Base-by-base conservation (phyloP, 2,113 vertebrate genomes). In the Pluvianellus socialis region DNA sequence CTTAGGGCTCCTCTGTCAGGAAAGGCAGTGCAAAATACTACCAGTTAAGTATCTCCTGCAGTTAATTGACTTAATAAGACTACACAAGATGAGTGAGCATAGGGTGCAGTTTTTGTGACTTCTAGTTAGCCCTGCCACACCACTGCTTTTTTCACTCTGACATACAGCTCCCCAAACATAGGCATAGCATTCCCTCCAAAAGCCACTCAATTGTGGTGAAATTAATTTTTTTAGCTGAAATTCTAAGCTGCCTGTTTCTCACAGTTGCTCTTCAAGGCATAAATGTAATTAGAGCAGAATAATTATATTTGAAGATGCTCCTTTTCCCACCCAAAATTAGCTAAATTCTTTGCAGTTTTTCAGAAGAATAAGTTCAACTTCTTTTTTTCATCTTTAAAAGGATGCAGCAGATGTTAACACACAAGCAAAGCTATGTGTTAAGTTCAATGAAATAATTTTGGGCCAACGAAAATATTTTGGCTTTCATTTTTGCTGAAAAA, bases 401-500 rank as follows among this genome's bases (percentile, higher is more conserved):
- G 66, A 85, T 79, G 40, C 52, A 85, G 62, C 77, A 85, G 70
- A 72, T 95, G 47, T 85, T 91, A 68, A 75, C 56, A 49, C 28
- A 79, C 35, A 79, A 65, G 49, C 52, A 79, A 68, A 95, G 32
- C 38, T 81, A 49, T 26, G 52, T 92, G 52, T 94, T 87, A 35
- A 1, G 4, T 90, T 95, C 70, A 91, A 21, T 90, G 56, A 85
- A 95, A 90, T 79, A 68, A 82, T 79, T 79, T 42, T 38, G 49
- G 27, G 81, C 66, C 87, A 86, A 93, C 42, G 24, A 76, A 88
- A 96, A 70, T 53, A 68, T 79, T 95, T 86, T 82, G 71, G 66
- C 66, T 79, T 92, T 66, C 7, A 23, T 83, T 96, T 95, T 92
- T 94, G 77, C 93, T 94, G 90, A 93, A 92, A 96, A 96, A 92